phyloP scores from a whole-genome alignment of 1,140 invertebrate genomes.

The Lucilia cuprina region DNA sequence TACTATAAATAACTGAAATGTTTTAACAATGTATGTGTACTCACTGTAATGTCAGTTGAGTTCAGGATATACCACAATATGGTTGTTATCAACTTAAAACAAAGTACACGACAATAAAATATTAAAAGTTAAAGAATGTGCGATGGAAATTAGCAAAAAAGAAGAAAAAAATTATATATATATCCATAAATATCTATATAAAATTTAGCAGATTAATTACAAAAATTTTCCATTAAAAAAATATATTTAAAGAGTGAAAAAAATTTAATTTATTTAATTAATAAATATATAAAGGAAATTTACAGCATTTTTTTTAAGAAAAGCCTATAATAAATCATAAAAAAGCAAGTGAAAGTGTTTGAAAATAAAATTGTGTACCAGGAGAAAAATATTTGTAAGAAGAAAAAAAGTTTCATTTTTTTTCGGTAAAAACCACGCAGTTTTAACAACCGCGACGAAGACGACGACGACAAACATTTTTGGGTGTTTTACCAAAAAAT shows the following conservation, averaged over 20 bases:
- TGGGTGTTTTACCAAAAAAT: background rate
- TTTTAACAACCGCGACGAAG: background rate
- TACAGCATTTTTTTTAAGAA: background rate
- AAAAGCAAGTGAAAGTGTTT: slow-evolving; percentile 8
- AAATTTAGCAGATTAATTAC: background rate
- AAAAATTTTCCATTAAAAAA: slow-evolving; percentile 1
- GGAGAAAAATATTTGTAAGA: background rate
- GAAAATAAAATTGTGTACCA: slow-evolving; percentile 18
- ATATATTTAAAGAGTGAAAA: background rate
- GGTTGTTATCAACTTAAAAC: slow-evolving; percentile 31
- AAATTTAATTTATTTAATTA: background rate
- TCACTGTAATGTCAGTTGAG: slow-evolving; percentile 27
- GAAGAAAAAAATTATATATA: slow-evolving; percentile 39
- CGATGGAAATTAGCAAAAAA: slow-evolving; percentile 42
- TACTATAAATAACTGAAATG: background rate
- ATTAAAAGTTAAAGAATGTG: slow-evolving; percentile 46
- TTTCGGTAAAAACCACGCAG: background rate
- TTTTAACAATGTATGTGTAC: background rate
- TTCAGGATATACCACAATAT: slow-evolving; percentile 9
- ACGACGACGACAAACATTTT: background rate
- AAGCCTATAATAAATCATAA: background rate
- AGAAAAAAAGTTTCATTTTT: background rate
- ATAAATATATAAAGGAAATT: background rate
- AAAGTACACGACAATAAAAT: slow-evolving; percentile 38
- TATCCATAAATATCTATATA: background rate